Base-by-base conservation (phyloP, 2,113 vertebrate species). In the Helogale parvula region DNA sequence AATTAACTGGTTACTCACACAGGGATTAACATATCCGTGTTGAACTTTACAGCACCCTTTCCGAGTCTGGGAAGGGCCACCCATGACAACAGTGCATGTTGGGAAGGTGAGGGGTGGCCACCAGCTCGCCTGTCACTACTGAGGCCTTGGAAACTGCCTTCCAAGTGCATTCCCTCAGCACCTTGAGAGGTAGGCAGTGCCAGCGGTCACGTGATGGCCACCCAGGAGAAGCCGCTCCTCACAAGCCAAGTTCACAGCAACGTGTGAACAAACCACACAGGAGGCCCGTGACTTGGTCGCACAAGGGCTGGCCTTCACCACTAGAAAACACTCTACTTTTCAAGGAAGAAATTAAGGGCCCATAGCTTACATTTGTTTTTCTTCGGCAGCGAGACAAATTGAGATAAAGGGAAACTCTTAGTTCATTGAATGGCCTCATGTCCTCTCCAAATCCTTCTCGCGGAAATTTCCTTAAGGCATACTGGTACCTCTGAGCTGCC, bases 401-500 rank as follows among this genome's bases (percentile, higher is more conserved):
- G 86, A 99, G 99, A 98, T 99, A 99, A 13, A 99, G 98, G 3
- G 99, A 99, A 77, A 99, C 99, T 93, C 99, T 98, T 23, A 99
- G 99, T 97, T 99, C 99, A 97, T 99, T 99, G 97, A 99, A 99
- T 0, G 99, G 99, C 98, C 99, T 99, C 98, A 99, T 99, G 98
- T 99, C 99, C 93, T 99, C 99, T 38, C 99, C 99, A 31, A 99
- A 99, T 29, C 99, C 99, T 98, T 99, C 99, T 95, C 99, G 98
- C 0, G 99, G 99, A 98, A 99, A 99, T 98, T 99, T 99, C 98
- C 99, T 99, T 93, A 99, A 92, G 90, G 99, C 99, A 3, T 99
- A 99, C 98, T 99, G 99, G 98, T 99, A 99, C 97, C 99, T 99
- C 99, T 99, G 99, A 3, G 99, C 99, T 8, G 99, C 99, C 79